Percentiles rank a stretch among this genome's conserved stretches.
Evolutionary conservation across 2,113 vertebrate species (phyloP).

Genomic region (Atrichornis clamosus): DNA sequence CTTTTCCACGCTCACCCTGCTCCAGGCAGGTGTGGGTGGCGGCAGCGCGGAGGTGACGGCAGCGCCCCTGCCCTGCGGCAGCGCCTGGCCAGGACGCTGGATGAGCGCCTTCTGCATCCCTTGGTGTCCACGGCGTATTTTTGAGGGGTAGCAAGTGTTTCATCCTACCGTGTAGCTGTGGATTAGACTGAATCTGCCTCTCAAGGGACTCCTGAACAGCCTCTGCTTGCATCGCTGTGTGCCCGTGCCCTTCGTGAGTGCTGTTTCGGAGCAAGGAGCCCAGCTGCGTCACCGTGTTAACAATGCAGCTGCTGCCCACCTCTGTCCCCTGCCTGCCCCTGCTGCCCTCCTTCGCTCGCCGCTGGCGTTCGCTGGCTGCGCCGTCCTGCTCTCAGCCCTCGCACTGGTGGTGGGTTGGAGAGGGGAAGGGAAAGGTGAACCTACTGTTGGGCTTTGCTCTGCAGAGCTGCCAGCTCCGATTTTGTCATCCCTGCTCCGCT

Average conservation of each 20-base stretch:
- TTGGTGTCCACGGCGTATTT: not conserved
- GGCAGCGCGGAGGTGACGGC: not conserved
- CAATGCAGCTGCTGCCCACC: not conserved
- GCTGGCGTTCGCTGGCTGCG: accelerated
- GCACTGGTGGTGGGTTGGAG: accelerated
- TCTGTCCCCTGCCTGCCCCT: not conserved
- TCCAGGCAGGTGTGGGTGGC: not conserved
- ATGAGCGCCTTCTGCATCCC: not conserved
- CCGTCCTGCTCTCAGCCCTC: not conserved
- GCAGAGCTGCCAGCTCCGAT: constrained; percentile 31
- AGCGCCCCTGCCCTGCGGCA: not conserved
- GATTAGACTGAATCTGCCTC: not conserved
- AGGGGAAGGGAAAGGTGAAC: not conserved
- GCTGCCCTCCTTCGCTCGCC: not conserved
- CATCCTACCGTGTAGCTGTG: not conserved
- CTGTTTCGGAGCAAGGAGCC: not conserved
- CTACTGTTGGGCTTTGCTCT: not conserved
- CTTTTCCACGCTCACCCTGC: not conserved
- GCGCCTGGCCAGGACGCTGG: accelerated
- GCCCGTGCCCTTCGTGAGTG: accelerated
- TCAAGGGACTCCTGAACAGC: not conserved
- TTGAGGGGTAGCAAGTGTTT: not conserved
- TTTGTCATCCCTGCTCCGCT: not conserved
- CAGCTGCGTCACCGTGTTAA: accelerated
- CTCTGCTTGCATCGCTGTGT: not conserved